Evolutionary conservation across 53 echinoderm and acorn worm genomes (phyloP).

Genomic region (Arbacia lixula): DNA sequence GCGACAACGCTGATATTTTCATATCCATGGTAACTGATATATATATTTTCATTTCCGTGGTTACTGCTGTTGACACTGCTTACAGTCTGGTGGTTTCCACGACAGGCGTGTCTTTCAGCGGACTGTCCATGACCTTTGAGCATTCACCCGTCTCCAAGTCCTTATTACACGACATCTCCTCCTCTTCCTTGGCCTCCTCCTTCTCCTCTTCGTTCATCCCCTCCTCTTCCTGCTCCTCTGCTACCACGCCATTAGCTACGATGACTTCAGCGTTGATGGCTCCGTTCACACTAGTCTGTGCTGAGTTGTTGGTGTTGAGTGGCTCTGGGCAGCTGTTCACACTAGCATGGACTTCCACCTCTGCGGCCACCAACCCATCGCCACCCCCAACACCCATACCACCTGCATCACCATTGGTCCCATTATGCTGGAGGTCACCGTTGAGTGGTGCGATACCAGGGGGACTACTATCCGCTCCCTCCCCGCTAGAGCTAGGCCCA

Average conservation of each 20-base stretch:
- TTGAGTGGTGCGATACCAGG: background rate
- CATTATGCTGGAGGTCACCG: background rate
- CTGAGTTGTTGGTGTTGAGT: constrained; percentile 24
- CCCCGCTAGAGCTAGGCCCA: background rate
- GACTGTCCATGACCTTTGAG: constrained; percentile 15
- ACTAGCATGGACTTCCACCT: constrained; percentile 36
- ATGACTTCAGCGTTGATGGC: constrained; percentile 2
- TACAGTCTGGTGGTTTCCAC: constrained; percentile 33
- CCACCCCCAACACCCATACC: background rate
- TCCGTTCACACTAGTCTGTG: constrained; percentile 30
- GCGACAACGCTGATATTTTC: constrained; percentile 1
- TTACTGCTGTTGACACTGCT: background rate
- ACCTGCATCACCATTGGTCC: background rate
- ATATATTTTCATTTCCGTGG: constrained; percentile 16
- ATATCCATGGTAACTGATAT: constrained; percentile 9
- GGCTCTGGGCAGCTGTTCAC: background rate
- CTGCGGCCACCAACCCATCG: background rate
- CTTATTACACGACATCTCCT: constrained; percentile 10
- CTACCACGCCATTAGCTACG: too few relatives aligned
- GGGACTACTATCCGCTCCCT: too few relatives aligned
- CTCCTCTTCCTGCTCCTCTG: background rate
- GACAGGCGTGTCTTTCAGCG: background rate
- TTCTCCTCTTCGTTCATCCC: background rate
- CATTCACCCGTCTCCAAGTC: constrained; percentile 36
- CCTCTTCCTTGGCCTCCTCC: background rate